phyloP scores from a whole-genome alignment of 2,888 invertebrate species.

The Stenoptilia bipunctidactyla region DNA sequence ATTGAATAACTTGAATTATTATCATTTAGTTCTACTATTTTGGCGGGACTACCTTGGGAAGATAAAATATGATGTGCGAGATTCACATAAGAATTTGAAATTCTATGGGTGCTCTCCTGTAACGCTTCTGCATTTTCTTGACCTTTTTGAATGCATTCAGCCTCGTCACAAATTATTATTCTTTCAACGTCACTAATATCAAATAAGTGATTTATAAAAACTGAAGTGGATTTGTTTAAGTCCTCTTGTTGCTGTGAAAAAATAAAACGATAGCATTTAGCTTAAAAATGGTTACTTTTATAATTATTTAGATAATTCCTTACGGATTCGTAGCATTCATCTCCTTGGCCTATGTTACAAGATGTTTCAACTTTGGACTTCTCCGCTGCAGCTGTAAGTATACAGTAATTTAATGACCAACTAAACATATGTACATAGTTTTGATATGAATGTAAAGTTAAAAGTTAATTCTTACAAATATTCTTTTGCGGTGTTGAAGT shows the following conservation, averaged over 20 bases:
- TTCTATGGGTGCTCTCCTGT: too few species aligned
- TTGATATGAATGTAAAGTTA: too few species aligned
- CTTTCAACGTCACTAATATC: constrained; percentile 52
- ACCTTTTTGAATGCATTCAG: neutral
- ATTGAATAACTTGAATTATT: neutral
- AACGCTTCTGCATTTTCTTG: neutral
- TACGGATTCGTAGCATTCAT: constrained; percentile 40
- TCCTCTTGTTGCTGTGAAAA: constrained; percentile 29
- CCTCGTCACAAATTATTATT: constrained; percentile 16
- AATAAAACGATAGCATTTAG: constrained; percentile 1
- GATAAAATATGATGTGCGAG: neutral
- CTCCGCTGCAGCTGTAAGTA: constrained; percentile 23
- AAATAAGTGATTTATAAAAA: constrained; percentile 47
- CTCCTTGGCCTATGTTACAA: constrained; percentile 49
- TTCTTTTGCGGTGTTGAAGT: constrained; percentile 53
- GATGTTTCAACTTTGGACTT: constrained; percentile 22
- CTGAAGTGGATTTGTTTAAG: constrained; percentile 38
- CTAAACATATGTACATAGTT: too few species aligned
- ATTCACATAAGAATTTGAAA: too few species aligned
- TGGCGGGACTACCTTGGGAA: neutral
- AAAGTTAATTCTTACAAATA: constrained; percentile 21
- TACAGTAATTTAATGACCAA: too few species aligned
- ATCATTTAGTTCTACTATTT: neutral
- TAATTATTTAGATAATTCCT: constrained; percentile 11
- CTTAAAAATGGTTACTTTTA: too few species aligned